Conservation (phyloP, 2,888 invertebrate species). For the Halocaridina rubra region DNA sequence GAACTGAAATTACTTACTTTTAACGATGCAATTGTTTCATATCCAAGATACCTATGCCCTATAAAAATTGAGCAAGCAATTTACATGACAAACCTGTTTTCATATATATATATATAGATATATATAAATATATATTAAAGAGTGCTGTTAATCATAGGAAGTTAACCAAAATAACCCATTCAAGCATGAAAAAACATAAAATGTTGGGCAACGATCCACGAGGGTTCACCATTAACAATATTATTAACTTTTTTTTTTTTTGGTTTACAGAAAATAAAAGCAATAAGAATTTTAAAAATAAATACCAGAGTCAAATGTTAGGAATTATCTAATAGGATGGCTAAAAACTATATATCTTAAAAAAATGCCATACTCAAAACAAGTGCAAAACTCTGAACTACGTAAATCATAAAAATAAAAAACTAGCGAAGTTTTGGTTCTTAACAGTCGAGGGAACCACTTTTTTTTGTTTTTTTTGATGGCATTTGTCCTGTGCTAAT, state of each 20-base stretch:
- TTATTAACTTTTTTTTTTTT: neutral
- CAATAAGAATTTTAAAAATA: constrained; percentile 33
- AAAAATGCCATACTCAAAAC: constrained; percentile 50
- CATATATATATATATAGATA: too few species aligned
- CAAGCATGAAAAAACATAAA: constrained; percentile 53
- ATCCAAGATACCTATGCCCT: constrained; percentile 52
- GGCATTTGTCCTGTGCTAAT: constrained; percentile 50
- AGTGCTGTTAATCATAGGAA: constrained; percentile 51
- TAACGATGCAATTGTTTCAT: constrained; percentile 52
- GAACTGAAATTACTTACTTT: constrained; percentile 53
- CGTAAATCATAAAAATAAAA: constrained; percentile 42
- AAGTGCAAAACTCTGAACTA: constrained; percentile 53
- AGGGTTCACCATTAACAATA: constrained; percentile 37
- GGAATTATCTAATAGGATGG: constrained; percentile 45
- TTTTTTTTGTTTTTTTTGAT: constrained; percentile 36
- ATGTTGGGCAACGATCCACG: constrained; percentile 44
- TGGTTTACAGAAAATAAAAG: constrained; percentile 4
- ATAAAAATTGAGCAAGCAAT: constrained; percentile 50
- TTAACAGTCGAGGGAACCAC: constrained; percentile 41
- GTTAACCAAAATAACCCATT: constrained; percentile 60
- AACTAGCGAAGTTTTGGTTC: constrained; percentile 47
- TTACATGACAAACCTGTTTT: constrained; percentile 56
- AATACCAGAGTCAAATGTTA: constrained; percentile 53
- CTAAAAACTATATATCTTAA: constrained; percentile 40
- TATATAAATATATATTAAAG: too few species aligned